These are phyloP conservation scores for Aculops lycopersici DNA, from an alignment of 1,140 invertebrate genomes.

Conservation along the genomic window DNA sequence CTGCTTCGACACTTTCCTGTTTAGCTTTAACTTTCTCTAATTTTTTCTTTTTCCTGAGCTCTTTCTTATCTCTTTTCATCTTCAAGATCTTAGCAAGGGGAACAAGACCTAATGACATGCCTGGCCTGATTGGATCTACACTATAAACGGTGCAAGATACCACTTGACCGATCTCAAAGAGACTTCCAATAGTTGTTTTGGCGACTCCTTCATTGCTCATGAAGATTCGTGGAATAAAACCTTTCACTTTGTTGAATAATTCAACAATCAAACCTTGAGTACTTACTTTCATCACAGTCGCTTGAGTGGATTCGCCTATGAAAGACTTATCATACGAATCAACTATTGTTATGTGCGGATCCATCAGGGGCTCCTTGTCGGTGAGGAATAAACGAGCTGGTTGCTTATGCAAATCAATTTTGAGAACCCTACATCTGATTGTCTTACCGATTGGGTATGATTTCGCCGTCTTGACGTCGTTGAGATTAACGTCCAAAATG, in stretches of 20 bases:
- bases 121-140: too few relatives aligned
- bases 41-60: too few relatives aligned
- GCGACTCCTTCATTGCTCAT: too few relatives aligned
- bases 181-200: too few relatives aligned
- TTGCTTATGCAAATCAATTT: background rate
- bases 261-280: conserved; percentile 7
- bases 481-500: conserved; percentile 18
- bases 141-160: too few relatives aligned
- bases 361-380: conserved; percentile 6
- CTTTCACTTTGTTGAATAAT: conserved; percentile 7
- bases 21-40: too few relatives aligned
- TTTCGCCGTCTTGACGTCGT: conserved; percentile 15
- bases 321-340: conserved; percentile 9
- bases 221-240: conserved; percentile 5
- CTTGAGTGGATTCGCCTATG: conserved; percentile 4
- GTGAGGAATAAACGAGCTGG: conserved; percentile 5
- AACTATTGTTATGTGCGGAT: conserved; percentile 8
- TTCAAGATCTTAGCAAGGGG: too few relatives aligned
- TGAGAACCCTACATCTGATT: conserved; percentile 15
- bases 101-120: too few relatives aligned
- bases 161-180: too few relatives aligned
- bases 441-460: conserved; percentile 13
- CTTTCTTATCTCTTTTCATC: too few relatives aligned
- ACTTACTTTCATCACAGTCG: conserved; percentile 5
- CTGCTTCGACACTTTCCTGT: too few relatives aligned